Base-by-base conservation (phyloP, 2,888 invertebrate genomes). In the Psylliodes chrysocephalus region DNA sequence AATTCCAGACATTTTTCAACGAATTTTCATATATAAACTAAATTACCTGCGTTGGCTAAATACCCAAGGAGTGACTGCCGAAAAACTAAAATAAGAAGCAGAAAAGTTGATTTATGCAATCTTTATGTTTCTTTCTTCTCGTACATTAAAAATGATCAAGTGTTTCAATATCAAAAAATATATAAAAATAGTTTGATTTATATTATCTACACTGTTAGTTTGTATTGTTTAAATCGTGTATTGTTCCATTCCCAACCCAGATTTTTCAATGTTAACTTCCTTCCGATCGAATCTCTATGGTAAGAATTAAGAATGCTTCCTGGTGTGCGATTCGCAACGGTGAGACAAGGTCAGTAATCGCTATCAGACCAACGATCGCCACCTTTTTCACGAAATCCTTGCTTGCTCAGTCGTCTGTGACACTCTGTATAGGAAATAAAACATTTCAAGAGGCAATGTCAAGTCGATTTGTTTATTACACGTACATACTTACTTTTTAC, bases 261-360 rank as follows among this genome's bases (percentile, higher is more conserved):
- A 60, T 57, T 57, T 54, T 55, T 59, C 65, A 66, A 66, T 66
- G 65, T 61, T 59, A 66, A 66, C 65, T 66, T 66, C 65, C 65
- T 66, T 66, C 65, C 65, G 59, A 59, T 49, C 17, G 14, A 19
- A 35, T 33, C 18, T 28, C 14, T 30, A n/a, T n/a, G 17, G n/a
- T 5, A 19, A 10, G 28, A n/a, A n/a, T n/a, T n/a, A n/a, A n/a
- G n/a, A n/a, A n/a, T n/a, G 42, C 51, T 64, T 64, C 64, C 64
- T 64, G 64, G 64, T 64, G 64, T 64, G n/a, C 17, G 19, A 54
- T 51, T 55, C 18, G 47, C 54, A 49, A 46, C 33, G 63, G 63
- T 54, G 22, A 46, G 22, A 54, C 60, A 55, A 60, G 60, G 55
- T 49, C 25, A 38, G 22, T 30, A 17, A 28, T 25, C 22, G 42